phyloP scores from a whole-genome alignment of 2,113 vertebrate species.

The Dasyornis broadbenti region DNA sequence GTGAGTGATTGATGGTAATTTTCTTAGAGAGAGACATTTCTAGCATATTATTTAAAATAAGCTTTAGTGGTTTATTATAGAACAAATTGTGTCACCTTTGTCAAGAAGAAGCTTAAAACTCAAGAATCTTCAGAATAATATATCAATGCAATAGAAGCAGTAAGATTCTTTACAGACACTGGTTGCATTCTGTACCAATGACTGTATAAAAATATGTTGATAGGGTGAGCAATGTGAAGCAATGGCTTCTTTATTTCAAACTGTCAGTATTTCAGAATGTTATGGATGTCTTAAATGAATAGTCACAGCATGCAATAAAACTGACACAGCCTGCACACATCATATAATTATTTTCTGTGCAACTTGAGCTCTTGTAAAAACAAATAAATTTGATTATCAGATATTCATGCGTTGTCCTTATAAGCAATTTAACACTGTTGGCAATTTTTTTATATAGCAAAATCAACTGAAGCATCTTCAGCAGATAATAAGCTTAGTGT shows the following conservation, averaged over 20 bases:
- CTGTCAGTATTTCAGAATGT: not conserved
- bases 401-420: not conserved
- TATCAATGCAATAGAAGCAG: not conserved
- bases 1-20: constrained; percentile 69
- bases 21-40: not conserved
- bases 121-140: not conserved
- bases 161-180: not conserved
- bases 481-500: constrained; percentile 83
- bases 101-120: not conserved
- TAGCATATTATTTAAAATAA: not conserved
- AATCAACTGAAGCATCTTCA: constrained; percentile 56
- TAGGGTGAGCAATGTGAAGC: not conserved
- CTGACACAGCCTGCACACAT: not conserved
- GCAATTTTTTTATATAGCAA: constrained; percentile 56
- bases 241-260: not conserved
- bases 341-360: not conserved
- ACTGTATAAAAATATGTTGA: not conserved
- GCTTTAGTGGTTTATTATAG: not conserved
- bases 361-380: not conserved
- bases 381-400: not conserved
- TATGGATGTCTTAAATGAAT: not conserved
- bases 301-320: not conserved
- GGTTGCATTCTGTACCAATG: not conserved
- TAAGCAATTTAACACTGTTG: not conserved
- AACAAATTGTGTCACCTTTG: not conserved